Base-by-base conservation (phyloP, 2,797 vertebrate species). In the Novumbra hubbsi region DNA sequence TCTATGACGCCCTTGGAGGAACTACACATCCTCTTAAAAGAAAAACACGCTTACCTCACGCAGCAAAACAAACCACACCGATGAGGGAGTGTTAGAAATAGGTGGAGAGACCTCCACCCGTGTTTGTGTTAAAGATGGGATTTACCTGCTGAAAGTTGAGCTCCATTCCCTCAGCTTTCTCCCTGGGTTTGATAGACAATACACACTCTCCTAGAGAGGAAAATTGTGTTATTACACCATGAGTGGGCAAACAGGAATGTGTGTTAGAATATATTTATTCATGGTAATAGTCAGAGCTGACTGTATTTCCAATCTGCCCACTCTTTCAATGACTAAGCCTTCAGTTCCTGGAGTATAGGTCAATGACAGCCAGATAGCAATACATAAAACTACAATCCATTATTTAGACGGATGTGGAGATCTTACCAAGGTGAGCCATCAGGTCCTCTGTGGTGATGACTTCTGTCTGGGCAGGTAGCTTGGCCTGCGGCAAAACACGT, bases 141-240 rank as follows among this genome's bases (percentile, higher is more conserved):
- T 30, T 83, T 71, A 98, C 97, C 95, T 98, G 97, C 76, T 99
- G 96, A 87, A 99, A 99, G 83, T 98, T 99, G 8, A 99, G 95
- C 89, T 97, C 96, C 87, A 98, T 94, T 34, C 90, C 96, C n/a
- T 96, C 94, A 0, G 94, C 88, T 2, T 94, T 94, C 81, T 97
- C 94, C 76, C 93, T 89, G 0, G 96, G 96, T 19, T 95, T 94
- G 73, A 96, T 95, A 70, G 94, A 95, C 79, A 99, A 80, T 81
- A 99, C 94, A 79, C 96, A 97, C 74, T 99, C 95, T 48, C 97
- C 97, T 97, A 57, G 1, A 73, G 74, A 11, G 55, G 30, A 76
- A 16, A 73, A 19, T 64, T 15, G 19, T 16, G 62, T 32, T 17
- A 15, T 64, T 28, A 68, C n/a, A 24, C 41, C 24, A 19, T 3